These are phyloP conservation scores for Meganola albula DNA, from an alignment of 2,888 invertebrate species.

Conservation along the genomic window DNA sequence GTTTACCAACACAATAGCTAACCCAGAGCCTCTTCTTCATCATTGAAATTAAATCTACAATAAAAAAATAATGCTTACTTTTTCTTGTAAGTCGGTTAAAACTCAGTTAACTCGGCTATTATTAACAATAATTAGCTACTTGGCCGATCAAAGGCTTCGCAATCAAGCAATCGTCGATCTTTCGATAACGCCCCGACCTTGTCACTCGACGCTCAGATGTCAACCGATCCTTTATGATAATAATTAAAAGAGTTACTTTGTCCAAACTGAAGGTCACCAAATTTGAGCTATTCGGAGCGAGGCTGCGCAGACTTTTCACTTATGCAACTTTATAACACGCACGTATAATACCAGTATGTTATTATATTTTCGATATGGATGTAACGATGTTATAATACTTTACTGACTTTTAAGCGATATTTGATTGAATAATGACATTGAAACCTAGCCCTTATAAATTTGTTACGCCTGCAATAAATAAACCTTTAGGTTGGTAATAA, in stretches of 20 bases:
- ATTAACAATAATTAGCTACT: conserved; percentile 23
- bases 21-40: too few species aligned
- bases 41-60: too few species aligned
- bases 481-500: too few species aligned
- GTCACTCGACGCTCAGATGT: conserved; percentile 52
- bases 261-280: conserved; percentile 57
- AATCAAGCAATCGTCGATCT: conserved; percentile 21
- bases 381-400: conserved; percentile 42
- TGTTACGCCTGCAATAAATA: too few species aligned
- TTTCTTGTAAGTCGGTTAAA: too few species aligned
- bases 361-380: conserved; percentile 67
- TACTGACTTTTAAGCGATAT: conserved; percentile 20
- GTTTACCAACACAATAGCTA: too few species aligned
- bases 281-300: conserved; percentile 68
- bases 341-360: conserved; percentile 50
- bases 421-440: conserved; percentile 28
- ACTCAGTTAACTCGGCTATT: too few species aligned
- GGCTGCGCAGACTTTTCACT: conserved; percentile 53
- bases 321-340: conserved; percentile 45
- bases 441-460: conserved; percentile 21
- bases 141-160: conserved; percentile 20
- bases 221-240: conserved; percentile 60
- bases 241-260: conserved; percentile 65
- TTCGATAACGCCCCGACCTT: conserved; percentile 34
- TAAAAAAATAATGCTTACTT: too few species aligned